Evolutionary conservation across 2,888 invertebrate genomes (phyloP), one percentile per base, ranked within the genome.

Genomic region (Tinea trinotella): DNA sequence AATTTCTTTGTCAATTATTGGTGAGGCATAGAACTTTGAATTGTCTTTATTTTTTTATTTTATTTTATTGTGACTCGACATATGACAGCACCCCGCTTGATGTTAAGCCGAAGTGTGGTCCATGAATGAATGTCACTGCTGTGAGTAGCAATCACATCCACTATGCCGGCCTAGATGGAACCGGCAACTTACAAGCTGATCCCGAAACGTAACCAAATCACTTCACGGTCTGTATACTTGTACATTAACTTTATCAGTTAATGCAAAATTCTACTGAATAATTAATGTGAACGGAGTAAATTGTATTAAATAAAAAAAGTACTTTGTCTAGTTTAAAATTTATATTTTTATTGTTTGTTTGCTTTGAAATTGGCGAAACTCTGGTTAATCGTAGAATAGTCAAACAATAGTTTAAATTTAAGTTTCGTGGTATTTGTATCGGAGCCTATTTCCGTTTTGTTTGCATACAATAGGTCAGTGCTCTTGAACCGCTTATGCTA

Each of bases 401-500:
- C 40, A 40, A 40, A 40, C 46, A 17, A 19, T 46, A 46, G 15
- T 1, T 40, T 13, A 7, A 40, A 19, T 46, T 10, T 46, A 46
- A 46, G 15, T 46, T 19, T 46, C 18, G 46, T 46, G 46, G 10
- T 46, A 46, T 46, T 46, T 46, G 19, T 46, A 46, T 30, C 30
- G 13, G 17, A 20, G 22, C n/a, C 50, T 50, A 24, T 46, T 46
- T 46, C 46, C n/a, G 56, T 56, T 57, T 62, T 67, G 67, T 71
- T 69, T 70, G 67, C 67, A 69, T 67, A 62, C 65, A 56, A 40
- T 58, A 24, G 67, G 68, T 64, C 66, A 66, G 57, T 62, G 72
- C 62, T 67, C 71, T 68, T 70, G 71, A 68, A 66, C 62, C 57
- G 59, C 20, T 36, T n/a, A n/a, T 49, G 30, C 30, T 30, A 22